Base-by-base conservation (phyloP, 2,113 vertebrate genomes). In the Entelurus aequoreus region DNA sequence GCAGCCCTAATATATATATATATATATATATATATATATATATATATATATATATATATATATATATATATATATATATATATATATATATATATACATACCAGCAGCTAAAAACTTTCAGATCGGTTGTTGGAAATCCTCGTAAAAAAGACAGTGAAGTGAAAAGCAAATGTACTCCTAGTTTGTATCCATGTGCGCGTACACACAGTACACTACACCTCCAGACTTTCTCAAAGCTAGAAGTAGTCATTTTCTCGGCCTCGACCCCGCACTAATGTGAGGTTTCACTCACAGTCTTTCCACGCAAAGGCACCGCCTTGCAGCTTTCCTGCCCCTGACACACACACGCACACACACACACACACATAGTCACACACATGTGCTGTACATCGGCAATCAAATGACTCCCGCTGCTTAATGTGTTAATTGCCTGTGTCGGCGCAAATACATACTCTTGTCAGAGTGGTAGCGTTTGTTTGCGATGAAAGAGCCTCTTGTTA, bases 401-500 rank as follows among this genome's bases (percentile, higher is more conserved):
- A 42, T 57, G 37, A 60, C 63, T 52, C 74, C 48, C 63, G 75
- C 63, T 76, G 69, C 68, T 79, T 75, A 66, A 78, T 63, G 61
- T 72, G 71, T 76, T 78, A 69, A 84, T 78, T 63, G 58, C 57
- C 36, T 66, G 46, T 64, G 48, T 64, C 28, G 37, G 16, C 47
- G 37, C 58, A 54, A 54, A 19, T 13, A 15, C 6, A 7, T 63
- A 48, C 35, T 7, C 47, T 14, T 51, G 46, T 76, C 76, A 77
- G 64, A 42, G 68, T 68, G 68, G 48, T 68, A 54, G 44, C 62
- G 68, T 83, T 80, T 40, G n/a, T 66, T 83, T 71, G 61, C 47
- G 62, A 53, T 51, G 68, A 79, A 80, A 73, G 78, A 67, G 59
- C 46, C 68, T 63, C 46, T 76, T 80, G 85, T 78, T 82, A 10